phyloP scores from a whole-genome alignment of 2,113 vertebrate species.

The Aepyceros melampus region DNA sequence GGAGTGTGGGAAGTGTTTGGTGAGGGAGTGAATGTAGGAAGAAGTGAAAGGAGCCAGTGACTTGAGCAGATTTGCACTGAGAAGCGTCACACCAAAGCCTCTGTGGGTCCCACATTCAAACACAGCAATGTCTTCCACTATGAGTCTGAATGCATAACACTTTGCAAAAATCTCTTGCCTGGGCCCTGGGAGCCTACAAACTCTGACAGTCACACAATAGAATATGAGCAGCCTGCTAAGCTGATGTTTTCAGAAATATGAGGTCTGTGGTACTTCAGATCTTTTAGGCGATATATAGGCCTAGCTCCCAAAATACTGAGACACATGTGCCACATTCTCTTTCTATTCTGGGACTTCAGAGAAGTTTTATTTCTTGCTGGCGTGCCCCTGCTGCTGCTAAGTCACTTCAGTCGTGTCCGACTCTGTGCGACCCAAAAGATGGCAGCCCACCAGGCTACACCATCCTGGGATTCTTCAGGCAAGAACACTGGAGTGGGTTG shows the following conservation, averaged over 20 bases:
- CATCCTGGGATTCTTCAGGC: too few species aligned
- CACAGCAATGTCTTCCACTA: neutral
- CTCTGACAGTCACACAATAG: neutral
- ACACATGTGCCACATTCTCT: neutral
- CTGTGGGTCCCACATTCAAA: neutral
- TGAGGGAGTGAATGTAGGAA: neutral
- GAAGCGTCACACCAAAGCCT: neutral
- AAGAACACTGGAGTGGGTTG: too few species aligned
- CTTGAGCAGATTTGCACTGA: neutral
- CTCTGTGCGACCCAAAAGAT: too few species aligned
- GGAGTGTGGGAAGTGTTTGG: neutral
- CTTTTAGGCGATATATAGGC: accelerated
- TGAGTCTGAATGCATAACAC: neutral
- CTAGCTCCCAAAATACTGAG: neutral
- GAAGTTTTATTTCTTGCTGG: neutral
- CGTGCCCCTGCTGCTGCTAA: too few species aligned
- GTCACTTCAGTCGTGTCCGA: too few species aligned
- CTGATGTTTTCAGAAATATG: neutral
- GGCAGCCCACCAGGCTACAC: too few species aligned
- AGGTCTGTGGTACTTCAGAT: neutral
- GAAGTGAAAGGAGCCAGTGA: neutral
- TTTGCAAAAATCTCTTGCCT: neutral
- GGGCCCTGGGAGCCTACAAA: neutral
- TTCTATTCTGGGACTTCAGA: neutral
- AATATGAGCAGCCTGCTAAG: neutral